Conservation (phyloP, 1,140 invertebrate species). For the Calliphora vicina region DNA sequence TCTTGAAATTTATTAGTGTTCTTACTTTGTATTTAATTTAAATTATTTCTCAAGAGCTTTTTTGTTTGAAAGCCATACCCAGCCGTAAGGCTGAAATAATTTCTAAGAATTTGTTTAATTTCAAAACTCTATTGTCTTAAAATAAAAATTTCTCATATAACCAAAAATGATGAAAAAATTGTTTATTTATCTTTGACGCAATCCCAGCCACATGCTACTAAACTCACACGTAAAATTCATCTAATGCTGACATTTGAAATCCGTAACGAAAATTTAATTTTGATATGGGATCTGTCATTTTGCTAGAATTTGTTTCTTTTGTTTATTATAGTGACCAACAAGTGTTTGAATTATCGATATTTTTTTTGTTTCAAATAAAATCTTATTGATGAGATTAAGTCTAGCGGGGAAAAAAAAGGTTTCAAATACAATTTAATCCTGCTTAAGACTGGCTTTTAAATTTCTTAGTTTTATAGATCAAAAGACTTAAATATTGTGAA, state of each 20-base stretch:
- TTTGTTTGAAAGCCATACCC: too few species aligned
- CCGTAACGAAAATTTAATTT: conserved; percentile 19
- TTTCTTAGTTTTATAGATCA: background rate
- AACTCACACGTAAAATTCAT: background rate
- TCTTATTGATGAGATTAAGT: conserved; percentile 18
- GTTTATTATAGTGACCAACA: background rate
- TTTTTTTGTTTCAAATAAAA: background rate
- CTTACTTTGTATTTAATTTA: too few species aligned
- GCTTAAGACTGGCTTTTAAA: background rate
- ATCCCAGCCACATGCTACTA: background rate
- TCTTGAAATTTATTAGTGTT: too few species aligned
- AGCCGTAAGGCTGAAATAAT: too few species aligned
- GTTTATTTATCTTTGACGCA: background rate
- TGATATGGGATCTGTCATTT: conserved; percentile 29
- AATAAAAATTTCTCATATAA: too few species aligned
- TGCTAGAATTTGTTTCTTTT: background rate
- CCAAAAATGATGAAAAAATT: background rate
- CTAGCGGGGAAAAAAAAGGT: conserved; percentile 1
- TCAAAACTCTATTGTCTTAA: too few species aligned
- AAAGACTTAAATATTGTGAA: background rate
- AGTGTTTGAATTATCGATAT: background rate
- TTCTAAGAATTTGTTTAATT: too few species aligned
- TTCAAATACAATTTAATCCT: background rate
- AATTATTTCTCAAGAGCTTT: too few species aligned
- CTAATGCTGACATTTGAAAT: background rate